Conservation (phyloP, 2,797 vertebrate genomes). For the Coranthus polyacanthus region DNA sequence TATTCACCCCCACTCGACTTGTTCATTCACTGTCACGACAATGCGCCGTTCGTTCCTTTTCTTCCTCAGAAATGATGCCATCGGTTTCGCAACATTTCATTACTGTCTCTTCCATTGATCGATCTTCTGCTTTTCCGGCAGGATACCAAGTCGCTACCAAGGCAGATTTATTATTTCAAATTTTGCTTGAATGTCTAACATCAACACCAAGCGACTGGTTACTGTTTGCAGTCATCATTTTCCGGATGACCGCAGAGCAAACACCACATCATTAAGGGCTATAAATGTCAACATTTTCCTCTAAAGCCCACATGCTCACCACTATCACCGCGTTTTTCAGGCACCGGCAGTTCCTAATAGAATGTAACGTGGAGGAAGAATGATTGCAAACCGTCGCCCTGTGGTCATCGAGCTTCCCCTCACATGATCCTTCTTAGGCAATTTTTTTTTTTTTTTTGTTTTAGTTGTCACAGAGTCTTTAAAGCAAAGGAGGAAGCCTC, state of each 20-base stretch:
- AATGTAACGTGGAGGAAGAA: constrained; percentile 6
- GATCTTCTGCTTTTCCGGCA: no score
- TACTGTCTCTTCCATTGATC: not conserved
- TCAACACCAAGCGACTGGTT: no score
- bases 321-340: not conserved
- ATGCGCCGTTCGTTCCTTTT: not conserved
- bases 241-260: not conserved
- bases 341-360: not conserved
- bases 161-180: no score
- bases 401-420: constrained; percentile 48
- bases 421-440: constrained; percentile 38
- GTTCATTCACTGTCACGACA: not conserved
- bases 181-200: no score
- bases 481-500: not conserved
- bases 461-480: not conserved
- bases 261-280: not conserved
- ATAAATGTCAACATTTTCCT: not conserved
- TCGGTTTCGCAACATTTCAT: constrained; percentile 5
- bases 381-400: constrained; percentile 9
- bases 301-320: not conserved
- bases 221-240: not conserved
- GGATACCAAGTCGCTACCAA: no score
- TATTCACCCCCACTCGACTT: not conserved
- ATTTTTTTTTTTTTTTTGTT: constrained; percentile 34
- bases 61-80: not conserved